Percentiles rank a stretch among this genome's conserved stretches.
These are phyloP conservation scores for Alcedo atthis DNA, from an alignment of 2,797 vertebrate genomes.

Conservation along the genomic window DNA sequence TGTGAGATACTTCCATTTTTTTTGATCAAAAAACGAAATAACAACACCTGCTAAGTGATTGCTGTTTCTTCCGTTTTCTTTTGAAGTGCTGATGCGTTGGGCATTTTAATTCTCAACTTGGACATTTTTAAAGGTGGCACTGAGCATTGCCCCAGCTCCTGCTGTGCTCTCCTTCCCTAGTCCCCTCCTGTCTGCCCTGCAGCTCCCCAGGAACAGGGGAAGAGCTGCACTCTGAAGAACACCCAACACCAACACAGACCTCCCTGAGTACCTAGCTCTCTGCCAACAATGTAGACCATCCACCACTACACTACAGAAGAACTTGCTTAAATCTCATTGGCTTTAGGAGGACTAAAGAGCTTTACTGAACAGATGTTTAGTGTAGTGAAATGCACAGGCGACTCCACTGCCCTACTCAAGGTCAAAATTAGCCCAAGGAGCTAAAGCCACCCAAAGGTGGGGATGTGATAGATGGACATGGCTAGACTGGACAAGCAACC, in stretches of 20 bases:
- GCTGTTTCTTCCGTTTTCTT: not conserved
- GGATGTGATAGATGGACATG: not conserved
- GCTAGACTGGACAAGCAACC: not conserved
- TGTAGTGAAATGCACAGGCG: fast-evolving
- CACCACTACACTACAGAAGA: not conserved
- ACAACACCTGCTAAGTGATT: not conserved
- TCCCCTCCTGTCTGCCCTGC: not conserved
- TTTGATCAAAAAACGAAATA: not conserved
- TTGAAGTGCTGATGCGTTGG: fast-evolving
- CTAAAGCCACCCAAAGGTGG: not conserved
- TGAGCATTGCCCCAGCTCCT: not conserved
- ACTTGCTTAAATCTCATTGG: not conserved
- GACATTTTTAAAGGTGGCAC: not conserved
- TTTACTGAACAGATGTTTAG: not conserved
- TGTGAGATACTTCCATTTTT: not conserved
- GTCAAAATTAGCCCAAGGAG: not conserved
- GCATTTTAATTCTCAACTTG: not conserved
- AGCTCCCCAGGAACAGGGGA: not conserved
- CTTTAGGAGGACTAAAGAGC: not conserved
- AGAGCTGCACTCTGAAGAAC: not conserved
- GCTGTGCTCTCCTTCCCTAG: not conserved
- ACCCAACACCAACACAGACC: fast-evolving
- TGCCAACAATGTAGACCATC: not conserved
- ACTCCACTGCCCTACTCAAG: not conserved
- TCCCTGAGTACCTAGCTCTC: fast-evolving